Evolutionary conservation across 35 echinoderm and acorn worm genomes (phyloP), one percentile per base, ranked within the genome.

Genomic region (Eucidaris tribuloides): DNA sequence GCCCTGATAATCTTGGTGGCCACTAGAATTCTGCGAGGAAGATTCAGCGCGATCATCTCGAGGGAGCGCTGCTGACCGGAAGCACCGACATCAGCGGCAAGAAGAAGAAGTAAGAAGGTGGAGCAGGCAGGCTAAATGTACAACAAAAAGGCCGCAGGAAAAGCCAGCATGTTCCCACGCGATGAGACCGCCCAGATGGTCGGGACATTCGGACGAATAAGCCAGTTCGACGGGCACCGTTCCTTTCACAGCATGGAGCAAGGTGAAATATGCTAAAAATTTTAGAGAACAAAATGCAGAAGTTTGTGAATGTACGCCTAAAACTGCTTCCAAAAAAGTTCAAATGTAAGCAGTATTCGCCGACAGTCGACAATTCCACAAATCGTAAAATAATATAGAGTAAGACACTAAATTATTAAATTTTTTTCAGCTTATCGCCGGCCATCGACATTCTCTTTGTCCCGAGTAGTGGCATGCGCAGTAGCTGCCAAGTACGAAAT

Each of bases 141-240:
- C 40, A 84, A 91, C 32, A 83, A n/a, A n/a, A 91, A 52, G 88
- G 88, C 11, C 70, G 94, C 0, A 58, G 89, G 49, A 88, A 85
- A 58, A 97, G 89, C n/a, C 42, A 97, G 94, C 56, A 61, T 97
- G 52, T 97, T 80, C 36, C 94, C 94, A 3, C n/a, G n/a, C n/a
- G n/a, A n/a, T n/a, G 94, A 89, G 35, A 97, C 92, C 57, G 89
- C 88, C 49, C 57, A 86, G 17, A 55, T 7, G n/a, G 59, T 88
- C 42, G 31, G 39, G 4, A 78, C 65, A 27, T 81, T 81, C 3
- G 86, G 86, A 35, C 77, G 86, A n/a, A n/a, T n/a, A 25, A 94
- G 80, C 39, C 62, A 84, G 22, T 92, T 85, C 7, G 62, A 71
- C 0, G 85, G 89, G 45, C 80, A 30, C 70, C n/a, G n/a, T n/a